phyloP scores from a whole-genome alignment of 2,113 vertebrate genomes.

The Danio rerio region DNA sequence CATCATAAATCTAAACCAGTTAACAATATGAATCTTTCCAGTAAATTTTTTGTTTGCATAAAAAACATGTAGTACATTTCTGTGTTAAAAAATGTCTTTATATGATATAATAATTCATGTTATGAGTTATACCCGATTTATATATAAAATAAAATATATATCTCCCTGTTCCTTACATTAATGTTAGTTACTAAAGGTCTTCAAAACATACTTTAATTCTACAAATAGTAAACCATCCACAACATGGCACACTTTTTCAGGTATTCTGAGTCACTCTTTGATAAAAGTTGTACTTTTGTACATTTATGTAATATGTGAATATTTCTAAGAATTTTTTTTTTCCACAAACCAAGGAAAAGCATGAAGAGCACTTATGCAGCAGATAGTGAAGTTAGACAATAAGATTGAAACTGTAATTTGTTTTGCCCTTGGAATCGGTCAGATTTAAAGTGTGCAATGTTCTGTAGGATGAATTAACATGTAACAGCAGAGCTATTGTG shows the following conservation, averaged over 20 bases:
- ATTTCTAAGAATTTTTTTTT: background rate
- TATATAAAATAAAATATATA: background rate
- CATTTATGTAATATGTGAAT: background rate
- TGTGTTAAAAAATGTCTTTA: too few relatives aligned
- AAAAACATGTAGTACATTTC: too few relatives aligned
- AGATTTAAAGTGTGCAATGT: background rate
- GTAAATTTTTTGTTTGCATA: background rate
- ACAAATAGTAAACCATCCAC: background rate
- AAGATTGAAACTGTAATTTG: slow-evolving; percentile 25
- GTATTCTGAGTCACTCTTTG: background rate
- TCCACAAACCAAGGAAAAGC: background rate
- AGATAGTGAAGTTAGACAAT: background rate
- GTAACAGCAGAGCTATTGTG: background rate
- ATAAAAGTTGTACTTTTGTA: background rate
- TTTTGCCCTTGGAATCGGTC: background rate
- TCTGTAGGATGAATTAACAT: background rate
- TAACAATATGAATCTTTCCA: background rate
- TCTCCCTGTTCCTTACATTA: background rate
- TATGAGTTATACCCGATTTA: too few relatives aligned
- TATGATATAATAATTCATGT: too few relatives aligned
- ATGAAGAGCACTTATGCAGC: background rate
- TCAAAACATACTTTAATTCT: background rate
- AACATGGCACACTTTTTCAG: background rate
- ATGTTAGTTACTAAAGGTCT: too few relatives aligned
- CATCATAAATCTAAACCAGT: background rate